phyloP scores from a whole-genome alignment of 2,797 vertebrate species.

The Sebastes alutus region DNA sequence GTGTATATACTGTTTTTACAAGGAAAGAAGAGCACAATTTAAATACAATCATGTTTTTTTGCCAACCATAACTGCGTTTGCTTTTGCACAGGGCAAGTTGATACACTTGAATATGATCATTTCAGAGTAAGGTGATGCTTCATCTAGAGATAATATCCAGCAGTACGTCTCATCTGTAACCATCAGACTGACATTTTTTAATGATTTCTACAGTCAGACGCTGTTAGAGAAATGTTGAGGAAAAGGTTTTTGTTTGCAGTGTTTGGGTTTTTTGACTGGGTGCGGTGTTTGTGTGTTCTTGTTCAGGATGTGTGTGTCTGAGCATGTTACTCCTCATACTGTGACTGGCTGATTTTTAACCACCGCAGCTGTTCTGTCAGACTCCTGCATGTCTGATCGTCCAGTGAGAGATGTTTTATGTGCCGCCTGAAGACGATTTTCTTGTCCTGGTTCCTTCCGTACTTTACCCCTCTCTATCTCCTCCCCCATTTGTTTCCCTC shows the following conservation, averaged over 20 bases:
- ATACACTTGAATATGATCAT: background rate
- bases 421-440: background rate
- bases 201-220: background rate
- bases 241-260: constrained; percentile 6
- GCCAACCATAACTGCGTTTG: background rate
- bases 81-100: background rate
- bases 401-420: background rate
- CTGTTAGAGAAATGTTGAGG: background rate
- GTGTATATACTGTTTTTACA: background rate
- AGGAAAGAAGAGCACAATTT: background rate
- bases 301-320: background rate
- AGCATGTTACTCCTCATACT: constrained; percentile 13
- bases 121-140: background rate
- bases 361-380: constrained; percentile 4
- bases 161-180: background rate
- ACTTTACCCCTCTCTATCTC: background rate
- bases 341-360: constrained; percentile 12
- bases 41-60: background rate
- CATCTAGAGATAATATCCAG: background rate
- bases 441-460: background rate
- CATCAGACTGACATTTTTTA: background rate
- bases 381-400: constrained; percentile 32
- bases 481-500: background rate
- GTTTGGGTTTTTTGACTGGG: constrained; percentile 11
- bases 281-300: constrained; percentile 7